These are phyloP conservation scores for Siphlonurus alternatus DNA, from an alignment of 2,888 invertebrate genomes.

Conservation along the genomic window DNA sequence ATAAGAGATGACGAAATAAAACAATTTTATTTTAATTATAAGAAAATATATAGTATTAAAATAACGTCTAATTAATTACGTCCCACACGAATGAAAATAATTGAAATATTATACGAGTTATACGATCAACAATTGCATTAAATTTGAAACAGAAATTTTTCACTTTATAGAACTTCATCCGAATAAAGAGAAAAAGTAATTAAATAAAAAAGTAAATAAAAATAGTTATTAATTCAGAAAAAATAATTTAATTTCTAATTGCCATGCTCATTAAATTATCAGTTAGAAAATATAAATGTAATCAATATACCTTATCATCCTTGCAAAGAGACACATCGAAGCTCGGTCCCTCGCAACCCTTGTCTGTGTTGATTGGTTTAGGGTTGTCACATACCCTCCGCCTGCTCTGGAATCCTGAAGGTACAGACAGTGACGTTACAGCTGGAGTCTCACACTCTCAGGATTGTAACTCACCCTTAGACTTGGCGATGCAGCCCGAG, in stretches of 20 bases:
- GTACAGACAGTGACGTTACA: no score
- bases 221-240: not conserved
- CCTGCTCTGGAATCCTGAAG: constrained; percentile 29
- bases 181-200: constrained; percentile 4
- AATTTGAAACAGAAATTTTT: no score
- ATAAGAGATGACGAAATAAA: no score
- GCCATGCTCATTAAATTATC: not conserved
- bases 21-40: no score
- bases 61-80: no score
- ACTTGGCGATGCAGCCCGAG: constrained; percentile 47
- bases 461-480: constrained; percentile 34
- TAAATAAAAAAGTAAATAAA: not conserved
- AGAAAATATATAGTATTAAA: no score
- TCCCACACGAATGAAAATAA: no score
- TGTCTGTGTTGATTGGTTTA: constrained; percentile 30
- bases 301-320: constrained; percentile 36
- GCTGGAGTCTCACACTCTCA: no score
- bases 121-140: constrained; percentile 6
- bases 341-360: constrained; percentile 41
- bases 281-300: not conserved
- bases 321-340: constrained; percentile 49
- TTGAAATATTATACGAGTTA: no score
- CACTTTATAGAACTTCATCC: constrained; percentile 6
- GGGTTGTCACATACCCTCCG: constrained; percentile 37
- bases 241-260: not conserved